A percentile compares a stretch with the other conserved stretches of the same genome.
phyloP scores from a whole-genome alignment of 2,113 vertebrate species.

The Polypterus senegalus region DNA sequence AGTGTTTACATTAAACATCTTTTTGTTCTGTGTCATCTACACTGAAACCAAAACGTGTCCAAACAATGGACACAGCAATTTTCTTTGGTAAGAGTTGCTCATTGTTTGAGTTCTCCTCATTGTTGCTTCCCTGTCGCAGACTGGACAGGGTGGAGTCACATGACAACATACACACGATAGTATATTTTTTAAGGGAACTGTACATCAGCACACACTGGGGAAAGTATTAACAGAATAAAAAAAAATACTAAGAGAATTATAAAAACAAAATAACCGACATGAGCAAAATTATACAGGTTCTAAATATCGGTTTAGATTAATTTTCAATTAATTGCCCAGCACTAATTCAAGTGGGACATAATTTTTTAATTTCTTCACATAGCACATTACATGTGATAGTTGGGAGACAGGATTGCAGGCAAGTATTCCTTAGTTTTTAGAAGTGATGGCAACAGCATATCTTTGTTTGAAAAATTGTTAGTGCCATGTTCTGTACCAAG shows the following conservation, averaged over 20 bases:
- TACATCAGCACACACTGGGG: no score
- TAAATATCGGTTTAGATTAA: conserved; percentile 1
- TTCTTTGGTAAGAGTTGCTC: conserved; percentile 9
- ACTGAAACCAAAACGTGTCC: no score
- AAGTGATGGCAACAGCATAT: no score
- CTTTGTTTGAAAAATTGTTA: no score
- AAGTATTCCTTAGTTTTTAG: no score
- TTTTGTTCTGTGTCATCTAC: no score
- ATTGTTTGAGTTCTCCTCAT: not conserved
- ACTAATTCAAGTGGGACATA: not conserved
- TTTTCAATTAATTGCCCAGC: conserved; percentile 4
- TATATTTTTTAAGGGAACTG: not conserved
- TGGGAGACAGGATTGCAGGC: no score
- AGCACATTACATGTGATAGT: no score
- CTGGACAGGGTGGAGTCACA: conserved; percentile 1
- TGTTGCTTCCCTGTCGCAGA: conserved; percentile 2
- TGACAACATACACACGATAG: not conserved
- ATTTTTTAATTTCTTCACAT: no score
- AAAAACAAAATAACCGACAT: not conserved
- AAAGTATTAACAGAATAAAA: no score
- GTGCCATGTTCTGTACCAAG: no score
- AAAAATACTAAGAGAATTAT: not conserved
- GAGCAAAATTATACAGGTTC: not conserved
- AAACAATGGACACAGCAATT: conserved; percentile 6
- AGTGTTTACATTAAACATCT: no score